These are phyloP conservation scores for Enteromius mattozi DNA, from an alignment of 2,797 vertebrate species.

Conservation along the genomic window DNA sequence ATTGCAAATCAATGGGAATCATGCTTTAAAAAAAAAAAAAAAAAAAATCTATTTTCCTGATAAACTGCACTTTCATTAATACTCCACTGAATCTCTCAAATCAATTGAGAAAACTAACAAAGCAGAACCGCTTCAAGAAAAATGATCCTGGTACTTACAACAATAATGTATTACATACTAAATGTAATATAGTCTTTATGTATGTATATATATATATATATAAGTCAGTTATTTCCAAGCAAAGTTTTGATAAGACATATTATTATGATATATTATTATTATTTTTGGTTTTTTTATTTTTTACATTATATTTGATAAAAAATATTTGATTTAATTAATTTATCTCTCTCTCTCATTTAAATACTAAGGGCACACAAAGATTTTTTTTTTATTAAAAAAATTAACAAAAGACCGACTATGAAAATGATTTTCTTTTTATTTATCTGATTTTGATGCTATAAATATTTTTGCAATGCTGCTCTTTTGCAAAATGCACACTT, in stretches of 20 bases:
- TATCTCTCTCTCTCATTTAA: too few species aligned
- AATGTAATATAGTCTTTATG: too few species aligned
- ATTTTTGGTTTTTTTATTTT: not conserved
- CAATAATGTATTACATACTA: not conserved
- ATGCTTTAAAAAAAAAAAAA: slow-evolving; percentile 20
- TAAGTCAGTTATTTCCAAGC: too few species aligned
- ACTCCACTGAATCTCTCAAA: slow-evolving; percentile 3
- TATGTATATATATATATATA: too few species aligned
- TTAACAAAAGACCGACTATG: not conserved
- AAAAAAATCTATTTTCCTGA: slow-evolving; percentile 30
- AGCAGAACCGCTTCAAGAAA: slow-evolving; percentile 2
- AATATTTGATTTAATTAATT: too few species aligned
- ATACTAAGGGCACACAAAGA: too few species aligned
- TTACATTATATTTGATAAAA: not conserved
- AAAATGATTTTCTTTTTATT: too few species aligned
- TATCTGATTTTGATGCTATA: not conserved
- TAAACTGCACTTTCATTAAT: slow-evolving; percentile 36
- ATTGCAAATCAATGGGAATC: slow-evolving; percentile 54
- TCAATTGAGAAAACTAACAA: slow-evolving; percentile 41
- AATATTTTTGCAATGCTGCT: not conserved
- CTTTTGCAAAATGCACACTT: not conserved
- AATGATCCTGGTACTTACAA: not conserved
- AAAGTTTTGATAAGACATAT: not conserved
- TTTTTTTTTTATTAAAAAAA: not conserved
- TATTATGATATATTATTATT: not conserved